Evolutionary conservation across 1,140 invertebrate species (phyloP).

Genomic region (Brachionus rubens): DNA sequence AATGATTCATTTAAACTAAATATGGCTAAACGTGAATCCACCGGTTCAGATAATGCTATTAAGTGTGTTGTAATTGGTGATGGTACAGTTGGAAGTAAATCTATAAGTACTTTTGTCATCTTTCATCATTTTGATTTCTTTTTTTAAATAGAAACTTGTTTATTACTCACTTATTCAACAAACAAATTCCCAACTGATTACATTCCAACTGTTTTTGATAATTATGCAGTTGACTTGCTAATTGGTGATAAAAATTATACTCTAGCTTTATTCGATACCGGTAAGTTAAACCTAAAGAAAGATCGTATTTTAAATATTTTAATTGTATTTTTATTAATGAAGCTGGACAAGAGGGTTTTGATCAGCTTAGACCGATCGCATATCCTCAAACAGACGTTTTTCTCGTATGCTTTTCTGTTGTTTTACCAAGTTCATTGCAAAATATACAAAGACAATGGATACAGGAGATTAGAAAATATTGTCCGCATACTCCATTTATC

Average conservation of each 20-base stretch:
- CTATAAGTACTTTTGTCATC: background rate
- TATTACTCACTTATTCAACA: constrained; percentile 16
- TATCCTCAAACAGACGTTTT: constrained; percentile 51
- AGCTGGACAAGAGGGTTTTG: constrained; percentile 42
- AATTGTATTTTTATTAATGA: background rate
- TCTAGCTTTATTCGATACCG: constrained; percentile 64
- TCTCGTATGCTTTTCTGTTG: constrained; percentile 53
- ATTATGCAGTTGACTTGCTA: constrained; percentile 28
- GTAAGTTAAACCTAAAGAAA: constrained; percentile 97
- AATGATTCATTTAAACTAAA: too few relatives aligned
- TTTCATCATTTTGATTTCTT: too few relatives aligned
- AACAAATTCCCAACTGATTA: constrained; percentile 43
- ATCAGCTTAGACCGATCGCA: constrained; percentile 30
- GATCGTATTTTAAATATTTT: constrained; percentile 86
- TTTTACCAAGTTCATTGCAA: constrained; percentile 51
- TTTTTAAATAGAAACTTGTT: constrained; percentile 25
- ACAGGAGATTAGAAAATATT: constrained; percentile 49
- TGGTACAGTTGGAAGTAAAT: constrained; percentile 44
- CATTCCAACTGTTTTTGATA: constrained; percentile 46
- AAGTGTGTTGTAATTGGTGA: constrained; percentile 45
- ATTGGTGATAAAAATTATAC: constrained; percentile 38
- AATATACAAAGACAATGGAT: constrained; percentile 52
- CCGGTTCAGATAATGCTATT: constrained; percentile 11
- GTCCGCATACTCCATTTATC: constrained; percentile 50
- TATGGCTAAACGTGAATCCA: background rate